Conservation (phyloP, 2,113 vertebrate genomes). For the Tyto alba region DNA sequence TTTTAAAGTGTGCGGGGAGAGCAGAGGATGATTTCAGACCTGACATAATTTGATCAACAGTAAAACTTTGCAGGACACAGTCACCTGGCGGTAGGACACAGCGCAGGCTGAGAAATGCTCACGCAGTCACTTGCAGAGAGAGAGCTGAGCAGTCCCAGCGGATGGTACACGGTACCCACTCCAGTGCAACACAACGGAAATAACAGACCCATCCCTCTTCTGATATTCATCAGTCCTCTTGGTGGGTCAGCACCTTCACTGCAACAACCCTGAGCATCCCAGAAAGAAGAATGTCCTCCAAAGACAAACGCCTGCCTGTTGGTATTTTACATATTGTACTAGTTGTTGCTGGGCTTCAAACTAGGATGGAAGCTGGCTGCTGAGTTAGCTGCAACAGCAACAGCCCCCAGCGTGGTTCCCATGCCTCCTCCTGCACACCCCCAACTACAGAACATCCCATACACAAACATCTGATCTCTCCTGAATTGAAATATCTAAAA, state of each 20-base stretch:
- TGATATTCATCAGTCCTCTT: not conserved
- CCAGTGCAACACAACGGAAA: not conserved
- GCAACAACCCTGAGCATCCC: not conserved
- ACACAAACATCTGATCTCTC: not conserved
- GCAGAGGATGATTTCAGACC: not conserved
- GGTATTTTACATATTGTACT: not conserved
- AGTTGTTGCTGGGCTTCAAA: not conserved
- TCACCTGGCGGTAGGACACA: not conserved
- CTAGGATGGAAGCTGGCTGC: not conserved
- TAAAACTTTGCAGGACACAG: not conserved
- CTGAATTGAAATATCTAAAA: not conserved
- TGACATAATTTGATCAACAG: not conserved
- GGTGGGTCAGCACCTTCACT: not conserved
- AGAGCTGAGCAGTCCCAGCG: not conserved
- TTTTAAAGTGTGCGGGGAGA: not conserved
- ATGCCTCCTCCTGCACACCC: not conserved
- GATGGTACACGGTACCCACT: not conserved
- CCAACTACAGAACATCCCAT: not conserved
- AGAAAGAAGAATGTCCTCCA: not conserved
- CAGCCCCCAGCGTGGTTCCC: not conserved
- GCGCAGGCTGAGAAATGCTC: not conserved
- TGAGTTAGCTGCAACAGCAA: not conserved
- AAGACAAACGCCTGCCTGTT: not conserved
- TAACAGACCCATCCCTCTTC: not conserved
- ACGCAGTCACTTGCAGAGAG: not conserved